Percentiles rank a stretch among this genome's conserved stretches.
Evolutionary conservation across 2,888 invertebrate genomes (phyloP).

Genomic region (Charanyca ferruginea): DNA sequence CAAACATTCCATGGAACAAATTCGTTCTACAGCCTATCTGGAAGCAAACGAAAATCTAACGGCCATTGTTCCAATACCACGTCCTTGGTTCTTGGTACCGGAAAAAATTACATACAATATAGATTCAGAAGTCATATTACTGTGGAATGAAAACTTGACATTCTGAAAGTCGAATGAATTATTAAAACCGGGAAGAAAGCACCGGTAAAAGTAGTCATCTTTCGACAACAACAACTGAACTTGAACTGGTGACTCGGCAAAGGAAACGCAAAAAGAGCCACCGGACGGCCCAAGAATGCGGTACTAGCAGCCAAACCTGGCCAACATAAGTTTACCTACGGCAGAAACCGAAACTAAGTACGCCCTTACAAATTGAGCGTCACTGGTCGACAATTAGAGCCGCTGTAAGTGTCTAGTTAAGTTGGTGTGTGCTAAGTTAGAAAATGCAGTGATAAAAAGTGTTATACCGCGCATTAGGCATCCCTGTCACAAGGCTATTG

Average conservation of each 20-base stretch:
- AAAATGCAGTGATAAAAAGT: constrained; percentile 57
- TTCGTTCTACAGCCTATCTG: constrained; percentile 16
- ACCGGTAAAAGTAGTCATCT: constrained; percentile 80
- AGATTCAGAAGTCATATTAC: constrained; percentile 27
- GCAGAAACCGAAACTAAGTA: constrained; percentile 43
- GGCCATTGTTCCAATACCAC: constrained; percentile 48
- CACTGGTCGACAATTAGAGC: constrained; percentile 42
- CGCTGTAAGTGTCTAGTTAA: constrained; percentile 24
- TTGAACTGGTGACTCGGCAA: constrained; percentile 65
- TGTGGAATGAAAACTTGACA: constrained; percentile 21
- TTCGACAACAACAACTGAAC: constrained; percentile 62
- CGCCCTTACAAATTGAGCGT: constrained; percentile 8
- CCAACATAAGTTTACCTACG: constrained; percentile 22
- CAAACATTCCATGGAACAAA: constrained; percentile 27
- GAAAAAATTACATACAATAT: constrained; percentile 60
- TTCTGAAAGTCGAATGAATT: constrained; percentile 22
- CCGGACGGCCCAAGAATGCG: constrained; percentile 79
- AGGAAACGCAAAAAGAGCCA: constrained; percentile 81
- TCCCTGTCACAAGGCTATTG: constrained; percentile 57
- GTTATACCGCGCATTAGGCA: constrained; percentile 46
- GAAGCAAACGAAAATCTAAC: constrained; percentile 30
- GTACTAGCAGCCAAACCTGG: constrained; percentile 55
- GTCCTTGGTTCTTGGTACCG: constrained; percentile 51
- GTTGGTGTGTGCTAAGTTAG: constrained; percentile 47
- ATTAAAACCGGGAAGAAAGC: constrained; percentile 49